phyloP scores from a whole-genome alignment of 1,140 invertebrate genomes.

The Oncopodura yosiiana region DNA sequence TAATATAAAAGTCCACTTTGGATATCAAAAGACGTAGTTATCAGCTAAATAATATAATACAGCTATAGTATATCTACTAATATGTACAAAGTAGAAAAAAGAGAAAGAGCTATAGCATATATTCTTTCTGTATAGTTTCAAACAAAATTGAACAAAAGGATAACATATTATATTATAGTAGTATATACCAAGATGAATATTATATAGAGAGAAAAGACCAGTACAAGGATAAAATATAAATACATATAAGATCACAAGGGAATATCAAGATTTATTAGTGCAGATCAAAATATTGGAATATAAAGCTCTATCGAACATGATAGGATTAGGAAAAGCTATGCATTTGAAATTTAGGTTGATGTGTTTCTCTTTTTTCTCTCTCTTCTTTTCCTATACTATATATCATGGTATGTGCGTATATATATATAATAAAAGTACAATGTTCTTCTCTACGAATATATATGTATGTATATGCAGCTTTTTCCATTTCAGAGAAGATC shows the following conservation, averaged over 20 bases:
- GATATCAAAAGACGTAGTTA: too few relatives aligned
- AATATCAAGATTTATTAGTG: constrained; percentile 29
- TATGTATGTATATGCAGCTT: background rate
- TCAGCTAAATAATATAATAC: too few relatives aligned
- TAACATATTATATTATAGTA: background rate
- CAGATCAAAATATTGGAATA: constrained; percentile 26
- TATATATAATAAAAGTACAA: too few relatives aligned
- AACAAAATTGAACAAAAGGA: background rate
- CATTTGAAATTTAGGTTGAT: constrained; percentile 30
- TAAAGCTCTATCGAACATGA: constrained; percentile 12
- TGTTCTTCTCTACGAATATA: background rate
- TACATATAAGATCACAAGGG: constrained; percentile 11
- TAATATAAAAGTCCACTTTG: too few relatives aligned
- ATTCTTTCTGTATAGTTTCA: background rate
- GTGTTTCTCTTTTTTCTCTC: constrained; percentile 15
- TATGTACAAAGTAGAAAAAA: background rate
- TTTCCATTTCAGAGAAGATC: too few relatives aligned
- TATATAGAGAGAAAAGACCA: background rate
- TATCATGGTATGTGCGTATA: too few relatives aligned
- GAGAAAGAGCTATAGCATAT: background rate
- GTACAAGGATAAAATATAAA: background rate
- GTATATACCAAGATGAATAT: background rate
- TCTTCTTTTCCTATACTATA: too few relatives aligned
- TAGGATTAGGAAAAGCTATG: constrained; percentile 32
- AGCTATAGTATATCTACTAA: background rate